Evolutionary conservation across 2,113 vertebrate genomes (phyloP).

Genomic region (Mirounga angustirostris): DNA sequence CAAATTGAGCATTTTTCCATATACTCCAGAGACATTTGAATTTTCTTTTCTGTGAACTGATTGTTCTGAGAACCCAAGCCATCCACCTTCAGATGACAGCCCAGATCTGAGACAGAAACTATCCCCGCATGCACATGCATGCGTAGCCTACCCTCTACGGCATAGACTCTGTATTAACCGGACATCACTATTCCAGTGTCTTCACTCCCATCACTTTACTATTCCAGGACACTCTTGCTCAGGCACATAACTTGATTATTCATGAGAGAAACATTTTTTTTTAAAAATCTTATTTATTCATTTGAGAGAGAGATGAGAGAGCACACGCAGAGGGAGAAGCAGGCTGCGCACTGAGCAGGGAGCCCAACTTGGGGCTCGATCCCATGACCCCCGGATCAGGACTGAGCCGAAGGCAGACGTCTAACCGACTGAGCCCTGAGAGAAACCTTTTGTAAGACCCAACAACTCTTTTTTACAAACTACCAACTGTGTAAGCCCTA

Average conservation of each 20-base stretch:
- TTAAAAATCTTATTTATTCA: too few relatives aligned
- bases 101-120: neutral
- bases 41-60: neutral
- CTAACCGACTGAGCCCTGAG: neutral
- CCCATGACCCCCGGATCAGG: too few relatives aligned
- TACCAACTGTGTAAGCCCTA: neutral
- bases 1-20: neutral
- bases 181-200: neutral
- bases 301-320: too few relatives aligned
- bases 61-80: neutral
- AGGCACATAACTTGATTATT: neutral
- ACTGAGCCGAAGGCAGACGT: too few relatives aligned
- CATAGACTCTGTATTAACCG: accelerated
- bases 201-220: neutral
- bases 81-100: neutral
- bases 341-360: too few relatives aligned
- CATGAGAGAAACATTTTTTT: neutral
- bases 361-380: too few relatives aligned
- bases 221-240: neutral
- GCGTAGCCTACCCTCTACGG: neutral
- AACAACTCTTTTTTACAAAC: neutral
- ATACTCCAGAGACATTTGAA: neutral
- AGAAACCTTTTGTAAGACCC: neutral
- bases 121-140: accelerated
- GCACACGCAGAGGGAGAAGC: too few relatives aligned